Base-by-base conservation (phyloP, 2,888 invertebrate genomes). In the Nowickia ferox region DNA sequence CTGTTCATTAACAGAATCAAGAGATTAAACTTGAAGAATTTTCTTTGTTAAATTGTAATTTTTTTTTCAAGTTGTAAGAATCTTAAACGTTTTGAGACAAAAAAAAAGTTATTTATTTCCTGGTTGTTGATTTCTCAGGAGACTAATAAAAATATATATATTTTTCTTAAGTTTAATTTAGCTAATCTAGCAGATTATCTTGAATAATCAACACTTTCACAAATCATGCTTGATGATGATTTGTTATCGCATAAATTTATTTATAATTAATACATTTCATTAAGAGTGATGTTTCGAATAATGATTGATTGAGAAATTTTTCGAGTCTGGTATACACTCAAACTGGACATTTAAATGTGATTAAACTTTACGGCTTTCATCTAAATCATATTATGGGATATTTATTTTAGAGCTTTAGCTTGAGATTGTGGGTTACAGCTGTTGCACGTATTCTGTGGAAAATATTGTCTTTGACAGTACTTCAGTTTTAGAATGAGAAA, bases 241-340 rank as follows among this genome's bases (percentile, higher is more conserved):
- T 82, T 74, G 48, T 53, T 30, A 19, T 72, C 59, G 42, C 48
- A 44, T 68, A 69, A 13, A 59, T 46, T n/a, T 44, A 46, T 63
- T 71, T 80, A 44, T 17, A 81, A 77, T 68, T 15, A 72, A 79
- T 46, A 78, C 30, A 59, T 71, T 74, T 82, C 38, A 78, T 66
- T 53, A 44, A 65, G 53, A 57, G 53, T 63, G 63, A 72, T 68
- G 63, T 57, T 59, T 65, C 66, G 66, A 57, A 42, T 46, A 46
- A 80, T 86, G 83, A 86, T 86, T 86, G 76, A 80, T 83, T 61
- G 59, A 44, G 48, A 55, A 30, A 40, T 57, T 53, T 83, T 71
- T 42, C 46, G 42, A 66, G 51, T 71, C 30, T 38, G 48, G 44
- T 57, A 15, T n/a, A 30, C 30, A 66, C 22, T 30, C 15, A n/a